A percentile compares a stretch with the other conserved stretches of the same genome.
Conservation (phyloP, 2,113 vertebrate genomes). For the Nymphicus hollandicus region DNA sequence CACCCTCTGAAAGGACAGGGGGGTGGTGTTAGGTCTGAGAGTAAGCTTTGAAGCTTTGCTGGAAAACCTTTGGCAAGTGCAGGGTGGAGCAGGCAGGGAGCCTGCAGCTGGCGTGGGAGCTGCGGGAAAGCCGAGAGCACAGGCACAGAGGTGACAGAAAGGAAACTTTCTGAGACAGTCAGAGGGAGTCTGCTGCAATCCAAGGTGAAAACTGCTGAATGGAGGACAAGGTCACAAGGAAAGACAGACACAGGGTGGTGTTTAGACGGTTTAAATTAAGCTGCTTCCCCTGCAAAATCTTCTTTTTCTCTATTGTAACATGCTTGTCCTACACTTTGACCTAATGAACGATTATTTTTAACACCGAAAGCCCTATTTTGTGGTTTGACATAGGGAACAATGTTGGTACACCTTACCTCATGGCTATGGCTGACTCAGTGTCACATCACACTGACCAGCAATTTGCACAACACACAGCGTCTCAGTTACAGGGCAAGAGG, state of each 20-base stretch:
- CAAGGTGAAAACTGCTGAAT: neutral
- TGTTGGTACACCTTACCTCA: neutral
- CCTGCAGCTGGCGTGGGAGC: neutral
- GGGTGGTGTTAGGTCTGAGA: neutral
- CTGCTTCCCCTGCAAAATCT: neutral
- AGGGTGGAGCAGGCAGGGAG: conserved; percentile 3
- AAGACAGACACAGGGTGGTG: neutral
- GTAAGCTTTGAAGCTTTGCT: neutral
- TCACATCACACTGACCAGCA: neutral
- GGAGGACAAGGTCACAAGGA: conserved; percentile 27
- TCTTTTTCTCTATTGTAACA: neutral
- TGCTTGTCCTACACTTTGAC: neutral
- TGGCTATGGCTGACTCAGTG: conserved; percentile 5
- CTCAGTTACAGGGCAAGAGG: neutral
- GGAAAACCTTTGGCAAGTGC: neutral
- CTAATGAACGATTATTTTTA: neutral
- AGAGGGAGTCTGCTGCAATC: neutral
- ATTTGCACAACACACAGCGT: neutral
- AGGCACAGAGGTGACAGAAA: neutral
- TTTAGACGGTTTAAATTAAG: neutral
- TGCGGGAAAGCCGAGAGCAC: neutral
- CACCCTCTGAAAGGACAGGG: neutral
- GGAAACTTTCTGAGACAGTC: conserved; percentile 23
- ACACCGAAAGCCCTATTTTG: neutral
- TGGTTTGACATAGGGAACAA: neutral